A percentile compares a stretch with the other conserved stretches of the same genome.
Evolutionary conservation across 2,888 invertebrate species (phyloP).

Genomic region (Aquatica leii): DNA sequence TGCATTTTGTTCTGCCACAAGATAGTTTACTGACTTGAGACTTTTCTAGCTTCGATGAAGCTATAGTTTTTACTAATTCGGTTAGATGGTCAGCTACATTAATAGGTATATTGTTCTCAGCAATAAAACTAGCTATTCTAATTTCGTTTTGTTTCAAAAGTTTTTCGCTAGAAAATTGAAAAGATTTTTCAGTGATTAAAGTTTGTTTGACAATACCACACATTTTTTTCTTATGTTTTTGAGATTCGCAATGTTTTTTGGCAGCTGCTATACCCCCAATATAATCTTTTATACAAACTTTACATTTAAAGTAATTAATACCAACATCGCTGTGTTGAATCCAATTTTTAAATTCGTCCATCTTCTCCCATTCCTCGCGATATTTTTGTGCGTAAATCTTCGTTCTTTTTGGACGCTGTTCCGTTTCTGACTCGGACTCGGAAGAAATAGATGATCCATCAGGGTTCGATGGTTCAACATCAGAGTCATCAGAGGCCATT

Average conservation of each 20-base stretch:
- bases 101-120: constrained; percentile 17
- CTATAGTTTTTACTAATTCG: constrained; percentile 10
- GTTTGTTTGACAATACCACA: too few species aligned
- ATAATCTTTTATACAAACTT: constrained; percentile 13
- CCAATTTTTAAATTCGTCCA: background rate
- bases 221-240: background rate
- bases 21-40: too few species aligned
- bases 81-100: constrained; percentile 12
- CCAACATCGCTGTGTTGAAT: background rate
- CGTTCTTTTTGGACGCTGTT: too few species aligned
- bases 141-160: constrained; percentile 8
- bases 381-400: too few species aligned
- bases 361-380: too few species aligned
- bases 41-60: too few species aligned
- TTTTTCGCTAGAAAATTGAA: background rate
- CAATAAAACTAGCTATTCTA: constrained; percentile 16
- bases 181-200: too few species aligned
- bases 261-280: constrained; percentile 19
- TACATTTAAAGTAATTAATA: constrained; percentile 5
- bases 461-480: too few species aligned
- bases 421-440: too few species aligned
- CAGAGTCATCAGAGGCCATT: too few species aligned
- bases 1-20: too few species aligned
- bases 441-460: too few species aligned
- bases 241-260: constrained; percentile 16